Evolutionary conservation across 2,113 vertebrate species (phyloP), one percentile per base, ranked within the genome.

Genomic region (Amblyopsis rosae): DNA sequence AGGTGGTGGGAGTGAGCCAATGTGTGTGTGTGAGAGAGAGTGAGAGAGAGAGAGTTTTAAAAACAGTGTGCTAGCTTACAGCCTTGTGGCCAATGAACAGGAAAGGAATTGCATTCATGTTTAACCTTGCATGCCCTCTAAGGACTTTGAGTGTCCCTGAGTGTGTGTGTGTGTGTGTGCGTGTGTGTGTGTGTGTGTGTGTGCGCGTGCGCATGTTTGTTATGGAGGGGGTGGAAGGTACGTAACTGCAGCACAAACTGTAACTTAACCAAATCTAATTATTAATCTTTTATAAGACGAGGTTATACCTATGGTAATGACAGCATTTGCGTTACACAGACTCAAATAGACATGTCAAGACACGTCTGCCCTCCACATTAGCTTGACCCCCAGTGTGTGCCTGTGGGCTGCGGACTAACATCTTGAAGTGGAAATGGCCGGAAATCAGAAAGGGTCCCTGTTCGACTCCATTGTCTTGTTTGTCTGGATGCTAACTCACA

Each of bases 41-140:
- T 26, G 19, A 26, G 33, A 47, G 12, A 16, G 33, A 55, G 45
- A 35, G 58, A 57, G 54, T 58, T 66, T 41, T 72, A 70, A 80
- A 57, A 70, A 77, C 65, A 58, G 60, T 12, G 17, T 64, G 67
- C 1, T 75, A 48, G 41, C 65, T 65, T 19, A 35, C 41, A 8
- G 35, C 71, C 79, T 19, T 62, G 33, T 73, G 68, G 65, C 69
- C 51, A 76, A 66, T 77, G 62, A 79, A 35, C 50, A 56, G 56
- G 73, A 82, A 79, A 82, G 62, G 62, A 81, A 75, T 82, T 66
- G 26, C 80, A 77, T 75, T 88, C 79, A 73, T 81, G 84, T 85
- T 86, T 88, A 86, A 90, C 89, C 76, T 81, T 77, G 74, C 66
- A 75, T 70, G 61, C 70, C 80, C 70, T 72, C 72, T 70, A 13